Percentiles rank a stretch among this genome's conserved stretches.
These are phyloP conservation scores for Myotis myotis DNA, from an alignment of 2,797 vertebrate genomes.

Conservation along the genomic window DNA sequence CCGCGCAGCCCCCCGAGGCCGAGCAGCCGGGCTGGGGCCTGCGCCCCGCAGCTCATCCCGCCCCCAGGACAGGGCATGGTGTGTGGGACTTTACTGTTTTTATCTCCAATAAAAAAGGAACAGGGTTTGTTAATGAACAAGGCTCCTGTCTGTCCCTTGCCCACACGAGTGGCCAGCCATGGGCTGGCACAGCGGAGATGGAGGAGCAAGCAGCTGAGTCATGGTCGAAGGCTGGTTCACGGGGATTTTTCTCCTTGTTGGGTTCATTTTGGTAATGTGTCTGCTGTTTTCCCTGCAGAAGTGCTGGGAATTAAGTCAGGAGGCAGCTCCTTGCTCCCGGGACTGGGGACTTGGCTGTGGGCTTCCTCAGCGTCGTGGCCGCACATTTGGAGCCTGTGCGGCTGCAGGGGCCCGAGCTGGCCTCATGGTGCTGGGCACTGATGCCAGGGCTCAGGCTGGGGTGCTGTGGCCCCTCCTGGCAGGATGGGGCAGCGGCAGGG, in stretches of 20 bases:
- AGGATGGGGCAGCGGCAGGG: too few relatives aligned
- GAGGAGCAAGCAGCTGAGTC: rapidly evolving
- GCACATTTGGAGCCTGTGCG: rapidly evolving
- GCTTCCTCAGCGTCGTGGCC: rapidly evolving
- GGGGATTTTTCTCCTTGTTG: rapidly evolving
- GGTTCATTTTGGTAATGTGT: too few relatives aligned
- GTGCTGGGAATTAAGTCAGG: neutral
- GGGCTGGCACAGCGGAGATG: neutral
- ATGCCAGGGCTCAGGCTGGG: neutral
- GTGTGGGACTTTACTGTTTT: conserved; percentile 70
- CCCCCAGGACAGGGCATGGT: neutral
- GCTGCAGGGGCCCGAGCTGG: rapidly evolving
- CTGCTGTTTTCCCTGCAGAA: neutral
- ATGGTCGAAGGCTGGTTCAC: neutral
- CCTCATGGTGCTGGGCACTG: rapidly evolving
- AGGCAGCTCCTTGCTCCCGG: neutral
- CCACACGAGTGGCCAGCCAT: rapidly evolving
- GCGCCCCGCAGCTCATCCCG: neutral
- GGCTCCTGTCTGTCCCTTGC: neutral
- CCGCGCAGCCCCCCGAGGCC: neutral
- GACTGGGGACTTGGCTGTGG: rapidly evolving
- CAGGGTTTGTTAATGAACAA: conserved; percentile 53
- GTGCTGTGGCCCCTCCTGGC: neutral
- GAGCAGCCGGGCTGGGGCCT: neutral
- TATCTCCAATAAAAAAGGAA: conserved; percentile 75